Base-by-base conservation (phyloP, 2,113 vertebrate species). In the Hiodon alosoides region DNA sequence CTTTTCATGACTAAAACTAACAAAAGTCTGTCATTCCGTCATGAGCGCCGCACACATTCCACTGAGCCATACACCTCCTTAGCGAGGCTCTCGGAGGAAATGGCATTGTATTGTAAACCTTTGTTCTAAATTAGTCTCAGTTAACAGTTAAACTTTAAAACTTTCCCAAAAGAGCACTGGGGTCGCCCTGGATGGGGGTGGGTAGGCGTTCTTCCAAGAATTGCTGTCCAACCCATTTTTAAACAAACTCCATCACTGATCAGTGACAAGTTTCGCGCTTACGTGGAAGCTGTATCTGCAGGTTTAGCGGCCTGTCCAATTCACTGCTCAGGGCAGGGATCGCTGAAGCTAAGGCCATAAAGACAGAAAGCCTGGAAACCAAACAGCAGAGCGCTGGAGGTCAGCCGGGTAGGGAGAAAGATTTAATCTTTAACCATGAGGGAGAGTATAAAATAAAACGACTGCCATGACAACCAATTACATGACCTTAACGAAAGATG, bases 191-290 rank as follows among this genome's bases (percentile, higher is more conserved):
- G 31, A 31, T 31, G 31, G 31, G 31, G 31, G 64, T 31, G 31
- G 48, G 48, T 66, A 66, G 48, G 64, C 64, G 2, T 46, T 31
- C 31, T 48, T 57, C 54, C 5, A 11, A 7, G 48, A 16, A 17
- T 10, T 11, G 64, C 3, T 11, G 48, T 47, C 64, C 2, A 9
- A 4, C 31, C 4, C 14, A 31, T 48, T 7, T 46, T 66, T 3
- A 66, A 9, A 7, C 31, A 31, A 46, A 11, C 7, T 47, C 64
- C 64, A 10, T 4, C 14, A 6, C 8, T 14, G 8, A 17, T 66
- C 64, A 4, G 11, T 48, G 64, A 66, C 64, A 66, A 31, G 64
- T 66, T 66, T 66, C 64, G 48, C 64, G 46, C 48, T 46, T 66
- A 47, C 46, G 16, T 11, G 31, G 31, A 65, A 66, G 46, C 64